A percentile compares a stretch with the other conserved stretches of the same genome.
Evolutionary conservation across 2,113 vertebrate species (phyloP).

Genomic region (Onychostruthus taczanowskii): DNA sequence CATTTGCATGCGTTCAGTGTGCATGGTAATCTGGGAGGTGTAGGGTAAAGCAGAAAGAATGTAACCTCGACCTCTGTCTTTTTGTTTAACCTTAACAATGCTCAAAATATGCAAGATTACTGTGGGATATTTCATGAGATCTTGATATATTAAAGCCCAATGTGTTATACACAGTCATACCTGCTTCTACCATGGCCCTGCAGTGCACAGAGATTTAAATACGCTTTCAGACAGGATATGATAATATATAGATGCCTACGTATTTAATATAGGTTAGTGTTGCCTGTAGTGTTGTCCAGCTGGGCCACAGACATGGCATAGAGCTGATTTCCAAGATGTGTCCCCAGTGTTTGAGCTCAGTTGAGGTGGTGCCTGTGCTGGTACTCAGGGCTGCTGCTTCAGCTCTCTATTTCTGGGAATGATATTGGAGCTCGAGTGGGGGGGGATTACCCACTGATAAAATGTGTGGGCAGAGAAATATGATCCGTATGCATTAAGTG

Average conservation of each 20-base stretch:
- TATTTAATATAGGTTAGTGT: background rate
- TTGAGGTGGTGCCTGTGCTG: background rate
- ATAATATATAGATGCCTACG: rapidly evolving
- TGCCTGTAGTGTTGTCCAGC: background rate
- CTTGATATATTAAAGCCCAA: background rate
- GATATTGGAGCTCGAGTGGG: background rate
- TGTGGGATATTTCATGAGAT: background rate
- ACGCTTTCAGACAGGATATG: background rate
- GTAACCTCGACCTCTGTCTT: background rate
- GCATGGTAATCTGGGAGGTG: background rate
- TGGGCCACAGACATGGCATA: rapidly evolving
- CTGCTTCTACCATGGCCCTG: background rate
- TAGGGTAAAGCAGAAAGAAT: background rate
- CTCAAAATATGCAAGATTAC: background rate
- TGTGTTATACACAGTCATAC: rapidly evolving
- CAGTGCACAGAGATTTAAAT: background rate
- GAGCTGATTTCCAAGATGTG: background rate
- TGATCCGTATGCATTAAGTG: background rate
- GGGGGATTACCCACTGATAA: background rate
- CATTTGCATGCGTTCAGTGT: background rate
- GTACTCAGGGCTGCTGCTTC: background rate
- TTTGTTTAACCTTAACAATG: background rate
- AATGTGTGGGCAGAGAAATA: background rate
- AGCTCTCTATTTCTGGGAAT: background rate
- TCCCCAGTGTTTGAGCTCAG: background rate